Percentiles rank a stretch among this genome's conserved stretches.
These are phyloP conservation scores for Tupiocoris notatus DNA, from an alignment of 2,888 invertebrate species.

Conservation along the genomic window DNA sequence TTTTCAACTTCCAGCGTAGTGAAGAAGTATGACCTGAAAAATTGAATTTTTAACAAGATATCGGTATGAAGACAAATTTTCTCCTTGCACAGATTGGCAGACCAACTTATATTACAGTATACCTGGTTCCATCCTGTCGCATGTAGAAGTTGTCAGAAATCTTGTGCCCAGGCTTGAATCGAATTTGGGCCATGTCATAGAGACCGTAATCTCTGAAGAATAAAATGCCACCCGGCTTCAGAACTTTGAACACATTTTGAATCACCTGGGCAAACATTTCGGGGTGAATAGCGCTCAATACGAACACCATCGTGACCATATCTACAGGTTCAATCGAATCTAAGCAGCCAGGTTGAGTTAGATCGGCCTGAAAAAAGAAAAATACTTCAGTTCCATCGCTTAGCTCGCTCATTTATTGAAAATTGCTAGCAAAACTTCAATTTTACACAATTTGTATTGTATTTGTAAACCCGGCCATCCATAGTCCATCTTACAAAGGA, in stretches of 20 bases:
- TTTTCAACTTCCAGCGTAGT: conserved; percentile 66
- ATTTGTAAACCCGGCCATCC: too few relatives aligned
- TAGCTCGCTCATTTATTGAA: too few relatives aligned
- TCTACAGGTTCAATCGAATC: conserved; percentile 60
- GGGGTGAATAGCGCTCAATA: conserved; percentile 91
- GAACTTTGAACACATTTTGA: conserved; percentile 63
- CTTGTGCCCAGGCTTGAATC: conserved; percentile 91
- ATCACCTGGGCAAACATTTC: conserved; percentile 68
- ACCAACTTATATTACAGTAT: too few relatives aligned
- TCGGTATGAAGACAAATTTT: too few relatives aligned
- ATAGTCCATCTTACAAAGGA: too few relatives aligned
- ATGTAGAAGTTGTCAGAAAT: conserved; percentile 90
- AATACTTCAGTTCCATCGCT: too few relatives aligned
- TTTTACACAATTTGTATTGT: too few relatives aligned
- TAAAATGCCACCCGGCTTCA: conserved; percentile 75
- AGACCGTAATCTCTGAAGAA: conserved; percentile 92
- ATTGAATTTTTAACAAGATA: too few relatives aligned
- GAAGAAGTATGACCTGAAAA: conserved; percentile 75
- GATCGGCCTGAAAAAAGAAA: conserved; percentile 38
- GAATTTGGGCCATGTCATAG: conserved; percentile 92
- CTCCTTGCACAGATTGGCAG: too few relatives aligned
- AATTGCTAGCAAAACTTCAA: too few relatives aligned
- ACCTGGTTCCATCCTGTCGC: conserved; percentile 94
- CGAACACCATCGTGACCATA: conserved; percentile 87
- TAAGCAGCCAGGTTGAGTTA: conserved; percentile 9